Base-by-base conservation (phyloP, 2,888 invertebrate species). In the Masnerella sp. region DNA sequence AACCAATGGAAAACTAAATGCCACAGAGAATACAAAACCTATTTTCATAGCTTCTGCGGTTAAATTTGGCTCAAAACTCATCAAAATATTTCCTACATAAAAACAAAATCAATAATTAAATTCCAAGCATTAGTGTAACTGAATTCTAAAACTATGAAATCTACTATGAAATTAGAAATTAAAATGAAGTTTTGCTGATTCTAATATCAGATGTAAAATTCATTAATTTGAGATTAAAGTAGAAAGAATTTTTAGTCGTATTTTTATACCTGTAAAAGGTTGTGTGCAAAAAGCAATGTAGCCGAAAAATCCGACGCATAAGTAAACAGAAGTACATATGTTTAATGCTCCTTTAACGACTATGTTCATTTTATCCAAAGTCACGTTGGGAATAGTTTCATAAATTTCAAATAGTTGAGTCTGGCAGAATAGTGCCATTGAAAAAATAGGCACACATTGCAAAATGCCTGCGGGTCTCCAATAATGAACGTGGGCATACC, bases 401-500 rank as follows among this genome's bases (percentile, higher is more conserved):
- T 97, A 97, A 77, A 99, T 95, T 86, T 97, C 96, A 88, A 97
- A 97, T 25, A 97, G 88, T 88, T 96, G 96, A 93, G 98, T 97
- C 89, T 99, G 99, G 88, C 99, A 99, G 76, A 96, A 97, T 58
- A 98, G 89, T 0, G 98, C 97, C 94, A 98, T 96, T 8, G 97
- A 95, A 88, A 98, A 96, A 79, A 99, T 98, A 0, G 99, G 99
- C 76, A 98, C 90, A 85, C 97, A 96, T 81, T 96, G 96, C 49
- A 98, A 89, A 65, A 97, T 89, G 0, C 98, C 98, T 0, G 93
- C 90, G 0, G 96, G 94, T 79, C 92, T 91, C 96, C 96, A 97
- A 83, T 92, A 91, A 79, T 92, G 90, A 1, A 96, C 92, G 74
- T 91, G 90, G 0, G 90, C 86, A 32, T 91, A 88, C 95, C 96